Evolutionary conservation across 1,140 invertebrate species (phyloP).

Genomic region (Drosophila orosa): DNA sequence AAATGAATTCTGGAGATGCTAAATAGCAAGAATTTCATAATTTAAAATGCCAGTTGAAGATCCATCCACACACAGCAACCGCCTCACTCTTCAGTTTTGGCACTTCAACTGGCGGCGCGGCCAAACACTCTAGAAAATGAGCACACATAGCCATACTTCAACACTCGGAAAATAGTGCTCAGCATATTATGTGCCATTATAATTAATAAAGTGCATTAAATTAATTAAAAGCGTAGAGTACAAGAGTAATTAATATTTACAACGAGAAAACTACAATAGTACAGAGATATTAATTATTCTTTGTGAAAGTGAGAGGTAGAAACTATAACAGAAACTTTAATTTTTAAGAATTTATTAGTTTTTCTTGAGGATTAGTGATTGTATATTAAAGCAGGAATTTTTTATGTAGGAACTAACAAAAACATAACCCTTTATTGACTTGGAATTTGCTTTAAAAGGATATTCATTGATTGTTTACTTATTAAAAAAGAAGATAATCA

Average conservation of each 20-base stretch:
- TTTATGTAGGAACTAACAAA: too few species aligned
- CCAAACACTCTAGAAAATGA: conserved; percentile 72
- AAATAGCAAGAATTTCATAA: conserved; percentile 77
- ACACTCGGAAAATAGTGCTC: conserved; percentile 7
- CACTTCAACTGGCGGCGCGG: conserved; percentile 59
- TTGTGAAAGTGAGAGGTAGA: background rate
- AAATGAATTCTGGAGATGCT: conserved; percentile 72
- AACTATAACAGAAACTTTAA: background rate
- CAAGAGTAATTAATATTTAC: background rate
- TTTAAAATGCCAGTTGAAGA: conserved; percentile 67
- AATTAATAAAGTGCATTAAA: background rate
- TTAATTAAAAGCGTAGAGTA: too few species aligned
- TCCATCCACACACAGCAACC: conserved; percentile 4
- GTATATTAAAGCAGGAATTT: too few species aligned
- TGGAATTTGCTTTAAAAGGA: too few species aligned
- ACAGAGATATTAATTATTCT: background rate
- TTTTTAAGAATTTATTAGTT: too few species aligned
- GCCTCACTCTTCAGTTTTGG: background rate
- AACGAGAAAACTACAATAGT: background rate
- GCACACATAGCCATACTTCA: conserved; percentile 36
- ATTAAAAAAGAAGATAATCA: too few species aligned
- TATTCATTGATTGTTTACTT: too few species aligned
- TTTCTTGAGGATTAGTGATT: too few species aligned
- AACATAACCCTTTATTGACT: too few species aligned
- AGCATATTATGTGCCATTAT: background rate